Evolutionary conservation across 2,113 vertebrate species (phyloP).

Genomic region (Suncus etruscus): DNA sequence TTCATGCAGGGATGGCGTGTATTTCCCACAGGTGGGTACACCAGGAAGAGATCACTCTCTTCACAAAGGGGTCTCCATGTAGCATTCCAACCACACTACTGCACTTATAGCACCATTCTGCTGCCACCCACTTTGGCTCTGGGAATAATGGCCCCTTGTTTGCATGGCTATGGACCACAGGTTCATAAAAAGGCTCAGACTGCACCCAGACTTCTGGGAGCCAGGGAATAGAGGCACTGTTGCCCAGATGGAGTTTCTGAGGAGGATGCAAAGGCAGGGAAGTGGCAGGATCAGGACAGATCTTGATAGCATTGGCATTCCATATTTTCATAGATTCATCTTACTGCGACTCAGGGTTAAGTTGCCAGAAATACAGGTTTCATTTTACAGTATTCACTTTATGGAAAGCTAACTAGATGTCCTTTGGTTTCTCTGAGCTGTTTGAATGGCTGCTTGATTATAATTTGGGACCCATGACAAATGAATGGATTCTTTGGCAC

Average conservation of each 20-base stretch:
- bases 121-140: neutral
- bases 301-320: slow-evolving; percentile 30
- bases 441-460: slow-evolving; percentile 67
- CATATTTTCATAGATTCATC: slow-evolving; percentile 67
- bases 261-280: neutral
- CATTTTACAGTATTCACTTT: slow-evolving; percentile 51
- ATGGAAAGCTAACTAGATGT: slow-evolving; percentile 46
- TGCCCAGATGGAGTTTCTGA: neutral
- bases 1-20: no score
- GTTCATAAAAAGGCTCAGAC: neutral
- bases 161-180: neutral
- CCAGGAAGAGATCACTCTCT: neutral
- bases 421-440: slow-evolving; percentile 57
- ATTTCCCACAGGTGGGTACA: neutral
- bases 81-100: neutral
- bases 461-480: slow-evolving; percentile 68
- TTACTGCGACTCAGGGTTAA: slow-evolving; percentile 51
- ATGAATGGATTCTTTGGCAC: slow-evolving; percentile 68
- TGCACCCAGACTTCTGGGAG: neutral
- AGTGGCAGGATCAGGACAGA: slow-evolving; percentile 32
- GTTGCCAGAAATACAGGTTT: slow-evolving; percentile 14
- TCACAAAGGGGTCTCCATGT: neutral
- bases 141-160: neutral
- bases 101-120: neutral
- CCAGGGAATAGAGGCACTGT: neutral